Evolutionary conservation across 2,888 invertebrate genomes (phyloP).

Genomic region (Eucera pruinosa): DNA sequence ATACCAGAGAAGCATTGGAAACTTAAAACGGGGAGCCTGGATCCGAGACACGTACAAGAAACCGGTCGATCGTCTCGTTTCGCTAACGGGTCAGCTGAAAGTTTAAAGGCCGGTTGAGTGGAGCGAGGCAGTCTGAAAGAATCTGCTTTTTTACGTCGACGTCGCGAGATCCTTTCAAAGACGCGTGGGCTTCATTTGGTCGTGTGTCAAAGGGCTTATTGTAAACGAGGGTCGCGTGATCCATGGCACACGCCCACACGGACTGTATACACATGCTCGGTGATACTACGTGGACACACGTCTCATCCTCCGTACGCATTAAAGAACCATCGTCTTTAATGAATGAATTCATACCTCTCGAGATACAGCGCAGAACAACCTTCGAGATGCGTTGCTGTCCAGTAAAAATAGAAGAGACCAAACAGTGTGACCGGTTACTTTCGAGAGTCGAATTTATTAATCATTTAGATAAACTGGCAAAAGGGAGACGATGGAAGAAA

Average conservation of each 20-base stretch:
- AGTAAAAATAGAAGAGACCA: slow-evolving; percentile 11
- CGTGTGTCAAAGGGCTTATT: slow-evolving; percentile 76
- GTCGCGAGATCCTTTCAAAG: slow-evolving; percentile 53
- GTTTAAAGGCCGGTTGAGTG: slow-evolving; percentile 63
- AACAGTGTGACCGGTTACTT: not conserved
- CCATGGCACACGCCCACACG: slow-evolving; percentile 72
- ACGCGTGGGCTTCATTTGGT: slow-evolving; percentile 69
- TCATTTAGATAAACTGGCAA: not conserved
- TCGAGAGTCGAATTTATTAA: not conserved
- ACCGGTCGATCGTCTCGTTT: slow-evolving; percentile 58
- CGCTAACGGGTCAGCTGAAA: slow-evolving; percentile 63
- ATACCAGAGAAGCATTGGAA: slow-evolving; percentile 14
- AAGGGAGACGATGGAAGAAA: not conserved
- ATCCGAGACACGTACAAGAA: slow-evolving; percentile 22
- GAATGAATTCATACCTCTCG: slow-evolving; percentile 49
- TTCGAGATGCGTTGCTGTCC: not conserved
- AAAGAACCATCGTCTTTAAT: slow-evolving; percentile 39
- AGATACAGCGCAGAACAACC: not conserved
- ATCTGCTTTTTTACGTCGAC: slow-evolving; percentile 37
- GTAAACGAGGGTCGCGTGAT: slow-evolving; percentile 73
- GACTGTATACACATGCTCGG: slow-evolving; percentile 38
- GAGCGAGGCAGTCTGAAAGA: slow-evolving; percentile 47
- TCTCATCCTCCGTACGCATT: slow-evolving; percentile 27
- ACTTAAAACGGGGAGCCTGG: slow-evolving; percentile 18
- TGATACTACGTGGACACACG: slow-evolving; percentile 1